phyloP scores from a whole-genome alignment of 2,888 invertebrate genomes.

The Meliscaeva auricollis region DNA sequence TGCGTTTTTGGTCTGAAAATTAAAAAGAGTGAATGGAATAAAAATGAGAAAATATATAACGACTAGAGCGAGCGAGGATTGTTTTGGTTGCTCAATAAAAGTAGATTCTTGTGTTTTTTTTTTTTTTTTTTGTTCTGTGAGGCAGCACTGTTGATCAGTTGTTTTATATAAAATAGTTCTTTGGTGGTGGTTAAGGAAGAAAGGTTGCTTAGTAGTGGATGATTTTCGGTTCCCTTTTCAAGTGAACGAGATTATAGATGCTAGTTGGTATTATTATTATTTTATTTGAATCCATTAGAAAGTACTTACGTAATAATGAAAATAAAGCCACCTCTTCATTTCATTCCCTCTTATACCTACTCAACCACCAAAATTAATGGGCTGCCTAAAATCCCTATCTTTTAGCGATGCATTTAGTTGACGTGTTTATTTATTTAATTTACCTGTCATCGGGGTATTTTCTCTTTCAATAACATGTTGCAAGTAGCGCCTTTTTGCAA shows the following conservation, averaged over 20 bases:
- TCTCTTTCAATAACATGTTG: too few species aligned
- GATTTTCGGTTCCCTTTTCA: background rate
- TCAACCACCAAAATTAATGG: too few species aligned
- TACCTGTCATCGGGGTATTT: too few species aligned
- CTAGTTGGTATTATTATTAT: background rate
- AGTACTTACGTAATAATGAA: too few species aligned
- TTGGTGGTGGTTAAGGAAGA: background rate
- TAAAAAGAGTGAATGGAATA: constrained; percentile 45
- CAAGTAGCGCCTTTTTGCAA: too few species aligned
- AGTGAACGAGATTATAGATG: background rate
- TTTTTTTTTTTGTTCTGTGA: constrained; percentile 12
- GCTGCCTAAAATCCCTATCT: too few species aligned
- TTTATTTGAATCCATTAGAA: too few species aligned
- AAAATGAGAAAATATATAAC: constrained; percentile 29
- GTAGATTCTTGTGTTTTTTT: background rate
- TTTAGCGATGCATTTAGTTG: too few species aligned
- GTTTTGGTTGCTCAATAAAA: constrained; percentile 62
- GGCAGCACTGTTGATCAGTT: constrained; percentile 68
- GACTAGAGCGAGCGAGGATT: constrained; percentile 48
- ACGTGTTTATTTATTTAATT: too few species aligned
- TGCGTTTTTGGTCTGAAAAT: background rate
- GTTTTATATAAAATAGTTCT: background rate
- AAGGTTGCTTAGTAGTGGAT: background rate
- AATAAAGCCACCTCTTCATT: too few species aligned
- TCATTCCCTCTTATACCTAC: too few species aligned